Evolutionary conservation across 92 coral and sea anemone species (phyloP).

Genomic region (Ricordea florida): DNA sequence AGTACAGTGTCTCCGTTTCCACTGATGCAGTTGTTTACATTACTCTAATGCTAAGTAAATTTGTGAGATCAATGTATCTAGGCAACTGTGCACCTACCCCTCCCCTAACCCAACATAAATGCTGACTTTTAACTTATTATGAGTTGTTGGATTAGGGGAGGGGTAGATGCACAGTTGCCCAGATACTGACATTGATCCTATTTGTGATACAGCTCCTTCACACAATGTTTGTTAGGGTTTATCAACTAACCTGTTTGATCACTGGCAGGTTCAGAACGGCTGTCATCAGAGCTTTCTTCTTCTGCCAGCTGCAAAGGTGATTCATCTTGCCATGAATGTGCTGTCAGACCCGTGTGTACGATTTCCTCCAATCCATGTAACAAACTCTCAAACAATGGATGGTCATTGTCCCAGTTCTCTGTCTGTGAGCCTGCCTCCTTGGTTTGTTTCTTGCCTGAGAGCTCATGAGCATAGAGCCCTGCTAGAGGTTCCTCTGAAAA

Average conservation of each 20-base stretch:
- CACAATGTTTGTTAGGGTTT: too few relatives aligned
- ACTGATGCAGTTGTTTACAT: too few relatives aligned
- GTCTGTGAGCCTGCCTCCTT: conserved; percentile 9
- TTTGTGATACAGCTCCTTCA: too few relatives aligned
- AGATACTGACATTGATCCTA: too few relatives aligned
- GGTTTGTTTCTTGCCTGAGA: not conserved
- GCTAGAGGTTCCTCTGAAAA: conserved; percentile 34
- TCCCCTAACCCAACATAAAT: too few relatives aligned
- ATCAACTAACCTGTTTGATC: conserved; percentile 17
- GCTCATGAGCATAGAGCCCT: conserved; percentile 25
- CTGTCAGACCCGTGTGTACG: conserved; percentile 20
- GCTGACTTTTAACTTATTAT: too few relatives aligned
- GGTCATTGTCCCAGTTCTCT: not conserved
- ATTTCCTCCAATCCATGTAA: conserved; percentile 31
- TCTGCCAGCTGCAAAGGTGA: not conserved
- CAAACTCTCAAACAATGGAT: conserved; percentile 23
- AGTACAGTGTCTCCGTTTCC: too few relatives aligned
- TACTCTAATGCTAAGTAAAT: too few relatives aligned
- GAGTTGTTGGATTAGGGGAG: too few relatives aligned
- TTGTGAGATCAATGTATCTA: too few relatives aligned
- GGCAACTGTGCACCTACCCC: too few relatives aligned
- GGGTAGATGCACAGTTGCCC: too few relatives aligned
- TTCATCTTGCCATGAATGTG: not conserved
- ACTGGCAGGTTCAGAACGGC: conserved; percentile 1
- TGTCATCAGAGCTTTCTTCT: conserved; percentile 7